Evolutionary conservation across 2,888 invertebrate genomes (phyloP), one percentile per base, ranked within the genome.

Genomic region (Gastracanthus pulcherrimus): DNA sequence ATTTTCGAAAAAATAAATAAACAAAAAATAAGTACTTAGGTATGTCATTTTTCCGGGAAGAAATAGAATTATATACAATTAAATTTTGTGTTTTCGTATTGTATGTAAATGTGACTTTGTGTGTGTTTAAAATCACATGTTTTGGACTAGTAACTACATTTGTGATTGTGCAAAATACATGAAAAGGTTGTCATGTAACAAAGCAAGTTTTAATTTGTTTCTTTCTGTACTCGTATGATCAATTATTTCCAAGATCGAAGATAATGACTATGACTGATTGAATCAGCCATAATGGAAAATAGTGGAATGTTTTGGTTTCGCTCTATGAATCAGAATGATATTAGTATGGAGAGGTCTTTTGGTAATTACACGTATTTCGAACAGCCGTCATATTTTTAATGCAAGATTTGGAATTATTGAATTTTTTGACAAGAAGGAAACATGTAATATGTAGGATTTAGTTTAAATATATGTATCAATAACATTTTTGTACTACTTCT

Each of bases 201-300:
- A 51, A 23, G 51, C 51, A 9, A 19, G 51, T 23, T 51, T 51
- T n/a, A 1, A 6, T 51, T 41, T 41, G 2, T 41, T 41, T 9
- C 13, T 41, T 16, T 9, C 13, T 13, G 3, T 29, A 29, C 11
- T 3, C 41, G 41, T 16, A 2, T 41, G 55, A 55, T 55, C 55
- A 26, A 55, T 55, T 55, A 55, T 55, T 55, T 55, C 55, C 23
- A 55, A 55, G 55, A 55, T 55, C 55, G 26, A 55, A 55, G 55
- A 55, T 55, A 55, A 55, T 55, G n/a, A 55, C 45, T 45, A 13
- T 23, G 55, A 55, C 23, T 26, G 55, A 55, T 55, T 26, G 55
- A 55, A 55, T 13, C 55, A 26, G 26, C 55, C 41, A 41, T 16
- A 41, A 41, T 41, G 41, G 41, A 4, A 41, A 41, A 26, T 23